These are phyloP conservation scores for Cyanoderma ruficeps DNA, from an alignment of 2,113 vertebrate genomes.

Conservation along the genomic window DNA sequence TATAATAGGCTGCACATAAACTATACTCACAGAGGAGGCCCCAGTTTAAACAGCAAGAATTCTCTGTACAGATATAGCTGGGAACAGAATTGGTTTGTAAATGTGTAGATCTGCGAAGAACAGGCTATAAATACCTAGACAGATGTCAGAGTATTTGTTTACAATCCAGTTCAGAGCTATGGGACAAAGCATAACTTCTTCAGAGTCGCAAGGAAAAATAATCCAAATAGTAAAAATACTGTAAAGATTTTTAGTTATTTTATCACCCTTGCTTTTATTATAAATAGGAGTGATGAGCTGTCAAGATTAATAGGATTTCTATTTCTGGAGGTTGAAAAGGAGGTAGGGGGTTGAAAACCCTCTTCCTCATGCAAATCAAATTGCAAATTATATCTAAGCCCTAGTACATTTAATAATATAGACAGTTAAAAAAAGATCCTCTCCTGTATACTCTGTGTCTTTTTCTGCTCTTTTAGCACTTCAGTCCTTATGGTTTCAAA, in stretches of 20 bases:
- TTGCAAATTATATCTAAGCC: background rate
- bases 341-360: background rate
- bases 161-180: background rate
- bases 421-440: constrained; percentile 14
- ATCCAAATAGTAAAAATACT: background rate
- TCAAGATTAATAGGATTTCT: background rate
- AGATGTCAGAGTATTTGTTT: background rate
- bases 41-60: background rate
- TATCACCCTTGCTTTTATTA: background rate
- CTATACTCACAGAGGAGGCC: background rate
- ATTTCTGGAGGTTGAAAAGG: background rate
- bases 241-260: background rate
- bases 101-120: background rate
- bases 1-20: background rate
- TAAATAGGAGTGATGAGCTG: background rate
- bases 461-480: constrained; percentile 5
- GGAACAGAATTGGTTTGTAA: background rate
- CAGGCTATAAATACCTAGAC: background rate
- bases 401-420: constrained; percentile 1
- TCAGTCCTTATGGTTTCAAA: background rate
- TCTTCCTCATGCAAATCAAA: constrained; percentile 8
- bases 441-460: background rate
- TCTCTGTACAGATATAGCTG: background rate
- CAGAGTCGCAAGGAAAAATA: background rate
- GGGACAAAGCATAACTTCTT: background rate